phyloP scores from a whole-genome alignment of 2,797 vertebrate genomes.

The Atherinosoma microstoma region DNA sequence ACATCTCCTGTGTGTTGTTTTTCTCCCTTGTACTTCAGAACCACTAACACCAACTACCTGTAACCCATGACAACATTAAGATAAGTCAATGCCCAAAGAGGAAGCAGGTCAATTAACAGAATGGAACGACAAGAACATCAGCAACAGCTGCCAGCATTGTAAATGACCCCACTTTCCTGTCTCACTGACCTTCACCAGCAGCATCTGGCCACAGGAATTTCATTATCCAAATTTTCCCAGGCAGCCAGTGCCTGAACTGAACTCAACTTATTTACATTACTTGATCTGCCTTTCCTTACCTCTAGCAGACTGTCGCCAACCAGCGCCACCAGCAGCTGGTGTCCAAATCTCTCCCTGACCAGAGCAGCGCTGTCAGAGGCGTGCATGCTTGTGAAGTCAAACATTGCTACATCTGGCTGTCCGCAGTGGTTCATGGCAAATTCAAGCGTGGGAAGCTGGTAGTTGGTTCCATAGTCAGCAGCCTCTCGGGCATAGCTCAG shows the following conservation, averaged over 20 bases:
- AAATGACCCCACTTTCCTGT: not conserved
- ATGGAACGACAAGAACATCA: not conserved
- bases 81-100: not conserved
- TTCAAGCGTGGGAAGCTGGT: slow-evolving; percentile 95
- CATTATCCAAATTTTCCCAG: slow-evolving; percentile 4
- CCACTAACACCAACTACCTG: not conserved
- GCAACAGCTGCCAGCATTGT: not conserved
- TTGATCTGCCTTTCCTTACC: slow-evolving; percentile 76
- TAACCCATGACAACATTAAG: not conserved
- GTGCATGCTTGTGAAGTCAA: slow-evolving; percentile 99
- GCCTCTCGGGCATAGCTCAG: slow-evolving; percentile 94
- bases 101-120: not conserved
- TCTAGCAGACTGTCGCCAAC: slow-evolving; percentile 97
- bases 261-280: not conserved
- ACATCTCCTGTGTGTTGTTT: not conserved
- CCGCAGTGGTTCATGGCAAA: slow-evolving; percentile 94
- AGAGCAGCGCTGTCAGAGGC: slow-evolving; percentile 95
- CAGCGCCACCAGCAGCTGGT: slow-evolving; percentile 92
- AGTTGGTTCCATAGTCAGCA: slow-evolving; percentile 96
- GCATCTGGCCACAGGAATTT: slow-evolving; percentile 13
- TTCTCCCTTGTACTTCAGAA: not conserved
- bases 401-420: slow-evolving; percentile 97
- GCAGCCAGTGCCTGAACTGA: not conserved
- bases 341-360: slow-evolving; percentile 91
- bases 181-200: not conserved